Evolutionary conservation across 2,797 vertebrate genomes (phyloP), one percentile per base, ranked within the genome.

Genomic region (Etheostoma nigrum): DNA sequence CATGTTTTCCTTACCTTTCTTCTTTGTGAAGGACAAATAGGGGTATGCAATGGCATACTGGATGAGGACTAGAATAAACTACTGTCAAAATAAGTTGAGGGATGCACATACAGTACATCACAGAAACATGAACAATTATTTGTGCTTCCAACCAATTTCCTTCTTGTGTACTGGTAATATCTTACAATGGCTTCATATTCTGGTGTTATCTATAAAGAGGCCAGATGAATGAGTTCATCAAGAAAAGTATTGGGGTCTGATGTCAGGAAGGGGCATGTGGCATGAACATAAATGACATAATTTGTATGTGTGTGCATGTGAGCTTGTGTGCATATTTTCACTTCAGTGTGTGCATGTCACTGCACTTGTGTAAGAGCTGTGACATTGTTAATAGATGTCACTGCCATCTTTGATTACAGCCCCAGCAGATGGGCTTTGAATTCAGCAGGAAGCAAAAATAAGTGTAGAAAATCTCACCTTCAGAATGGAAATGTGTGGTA

Each of bases 381-480:
- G 83, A 82, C 62, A 69, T 70, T 52, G 80, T 78, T 83, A 86
- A 88, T 82, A 74, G 63, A 81, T 86, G 85, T 89, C 69, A 69
- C 84, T 76, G 78, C 74, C 89, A 80, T 92, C 85, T 91, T 89
- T 89, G 80, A 93, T 94, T 91, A 90, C 86, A 79, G 70, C 69
- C 42, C 9, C 16, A 76, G 76, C 90, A 93, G 84, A 93, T 93
- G 83, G 90, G 81, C 54, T 81, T 76, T 16, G 51, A 75, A 81
- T 89, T 81, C 90, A 76, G 48, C 87, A 90, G 69, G 71, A 84
- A 86, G 64, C 51, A 58, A 80, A 83, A 76, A 76, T 72, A 75
- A 68, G 82, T 83, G 78, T 64, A 63, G 81, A 69, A 86, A 78
- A 83, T 86, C 72, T 88, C 86, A 88, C 81, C 87, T 88, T 66